These are phyloP conservation scores for Drosophila sturtevanti DNA, from an alignment of 1,140 invertebrate species.

Conservation along the genomic window DNA sequence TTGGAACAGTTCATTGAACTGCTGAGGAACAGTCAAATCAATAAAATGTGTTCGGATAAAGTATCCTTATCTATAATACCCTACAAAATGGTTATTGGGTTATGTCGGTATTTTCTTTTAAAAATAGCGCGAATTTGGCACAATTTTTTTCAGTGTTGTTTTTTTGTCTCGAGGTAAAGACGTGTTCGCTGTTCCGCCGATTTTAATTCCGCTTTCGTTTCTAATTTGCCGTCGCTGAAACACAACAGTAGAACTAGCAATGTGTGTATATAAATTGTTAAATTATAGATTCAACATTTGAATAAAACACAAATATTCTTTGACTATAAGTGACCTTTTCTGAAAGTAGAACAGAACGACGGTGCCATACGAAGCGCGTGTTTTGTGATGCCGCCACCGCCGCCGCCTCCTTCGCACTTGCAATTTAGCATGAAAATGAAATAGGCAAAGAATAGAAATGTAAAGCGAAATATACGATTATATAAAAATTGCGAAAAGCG, in stretches of 20 bases:
- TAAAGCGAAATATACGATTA: constrained; percentile 43
- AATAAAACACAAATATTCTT: constrained; percentile 3
- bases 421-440: constrained; percentile 22
- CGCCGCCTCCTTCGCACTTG: background rate
- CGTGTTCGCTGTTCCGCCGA: constrained; percentile 50
- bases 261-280: constrained; percentile 29
- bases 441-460: constrained; percentile 28
- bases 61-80: too few relatives aligned
- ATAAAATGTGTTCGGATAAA: too few relatives aligned
- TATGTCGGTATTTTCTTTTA: too few relatives aligned
- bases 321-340: background rate
- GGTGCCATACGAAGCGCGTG: background rate
- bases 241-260: constrained; percentile 30
- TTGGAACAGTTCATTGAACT: too few relatives aligned
- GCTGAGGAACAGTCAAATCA: too few relatives aligned
- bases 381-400: background rate
- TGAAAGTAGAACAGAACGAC: background rate
- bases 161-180: constrained; percentile 62
- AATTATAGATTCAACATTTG: background rate
- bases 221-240: constrained; percentile 56
- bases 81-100: too few relatives aligned
- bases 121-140: background rate
- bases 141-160: constrained; percentile 61
- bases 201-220: constrained; percentile 27
- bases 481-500: constrained; percentile 57